Percentiles rank a stretch among this genome's conserved stretches.
These are phyloP conservation scores for Anser brachyrhynchus DNA, from an alignment of 2,113 vertebrate genomes.

Conservation along the genomic window DNA sequence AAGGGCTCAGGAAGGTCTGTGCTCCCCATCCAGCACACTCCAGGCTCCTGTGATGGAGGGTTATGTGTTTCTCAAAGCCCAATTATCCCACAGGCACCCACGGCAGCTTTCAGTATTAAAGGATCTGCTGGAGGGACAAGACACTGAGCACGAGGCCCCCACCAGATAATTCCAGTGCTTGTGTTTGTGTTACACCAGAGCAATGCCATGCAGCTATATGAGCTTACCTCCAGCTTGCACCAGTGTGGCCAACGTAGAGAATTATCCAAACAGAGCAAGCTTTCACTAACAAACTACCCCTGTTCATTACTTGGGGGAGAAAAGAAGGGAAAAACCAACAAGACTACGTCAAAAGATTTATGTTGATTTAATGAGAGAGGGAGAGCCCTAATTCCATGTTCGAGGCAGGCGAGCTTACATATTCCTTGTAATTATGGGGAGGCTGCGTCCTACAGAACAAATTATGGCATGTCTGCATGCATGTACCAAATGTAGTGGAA, in stretches of 20 bases:
- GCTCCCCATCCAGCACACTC: neutral
- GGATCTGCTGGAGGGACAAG: neutral
- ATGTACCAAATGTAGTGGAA: neutral
- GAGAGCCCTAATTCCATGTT: neutral
- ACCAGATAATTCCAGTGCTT: neutral
- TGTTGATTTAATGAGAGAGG: neutral
- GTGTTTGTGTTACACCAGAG: neutral
- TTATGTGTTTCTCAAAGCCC: too few relatives aligned
- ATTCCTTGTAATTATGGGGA: slow-evolving; percentile 15
- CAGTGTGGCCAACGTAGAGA: neutral
- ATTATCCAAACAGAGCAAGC: neutral
- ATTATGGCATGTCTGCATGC: slow-evolving; percentile 10
- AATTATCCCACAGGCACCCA: too few relatives aligned
- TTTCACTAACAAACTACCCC: neutral
- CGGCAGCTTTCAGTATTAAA: too few relatives aligned
- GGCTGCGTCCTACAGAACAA: neutral
- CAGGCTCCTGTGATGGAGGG: neutral
- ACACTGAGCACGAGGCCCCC: neutral
- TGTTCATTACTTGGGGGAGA: neutral
- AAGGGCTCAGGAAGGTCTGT: neutral
- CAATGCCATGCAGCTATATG: neutral
- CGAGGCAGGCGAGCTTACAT: neutral
- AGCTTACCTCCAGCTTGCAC: neutral
- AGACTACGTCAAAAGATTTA: neutral
- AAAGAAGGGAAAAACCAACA: neutral